Evolutionary conservation across 1,140 invertebrate genomes (phyloP).

Genomic region (Geopemphigus sp.): DNA sequence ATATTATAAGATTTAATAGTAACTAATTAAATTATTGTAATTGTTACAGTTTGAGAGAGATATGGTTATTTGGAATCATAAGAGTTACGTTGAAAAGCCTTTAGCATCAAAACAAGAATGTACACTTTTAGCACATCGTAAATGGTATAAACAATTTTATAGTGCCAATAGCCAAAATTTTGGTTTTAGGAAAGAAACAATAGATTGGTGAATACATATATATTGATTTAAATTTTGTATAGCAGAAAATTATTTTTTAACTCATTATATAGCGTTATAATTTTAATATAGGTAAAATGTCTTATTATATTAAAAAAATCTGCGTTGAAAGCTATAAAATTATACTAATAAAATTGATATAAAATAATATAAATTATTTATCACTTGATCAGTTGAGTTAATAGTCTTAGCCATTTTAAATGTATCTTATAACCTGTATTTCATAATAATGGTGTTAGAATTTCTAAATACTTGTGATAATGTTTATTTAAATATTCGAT

Average conservation of each 20-base stretch:
- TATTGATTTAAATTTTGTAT: slow-evolving; percentile 3
- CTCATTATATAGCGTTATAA: background rate
- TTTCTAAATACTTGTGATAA: slow-evolving; percentile 62
- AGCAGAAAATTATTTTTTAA: slow-evolving; percentile 11
- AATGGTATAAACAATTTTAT: slow-evolving; percentile 88
- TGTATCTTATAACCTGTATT: slow-evolving; percentile 64
- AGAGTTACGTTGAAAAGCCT: slow-evolving; percentile 71
- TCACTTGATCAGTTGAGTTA: no score
- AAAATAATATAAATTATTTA: no score
- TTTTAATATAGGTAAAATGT: background rate
- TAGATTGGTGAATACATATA: slow-evolving; percentile 53
- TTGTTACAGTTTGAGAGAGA: slow-evolving; percentile 76
- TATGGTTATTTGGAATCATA: slow-evolving; percentile 85
- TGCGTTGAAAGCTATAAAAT: background rate
- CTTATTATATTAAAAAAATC: background rate
- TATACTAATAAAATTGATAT: no score
- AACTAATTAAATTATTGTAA: slow-evolving; percentile 28
- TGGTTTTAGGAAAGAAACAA: slow-evolving; percentile 52
- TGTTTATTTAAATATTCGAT: no score
- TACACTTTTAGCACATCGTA: slow-evolving; percentile 68
- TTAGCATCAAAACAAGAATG: slow-evolving; percentile 73
- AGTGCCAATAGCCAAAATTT: slow-evolving; percentile 70
- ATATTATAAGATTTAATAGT: background rate
- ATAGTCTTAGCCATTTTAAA: slow-evolving; percentile 66
- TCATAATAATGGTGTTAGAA: slow-evolving; percentile 69